phyloP scores from a whole-genome alignment of 2,888 invertebrate species.

The Pollenia labialis region DNA sequence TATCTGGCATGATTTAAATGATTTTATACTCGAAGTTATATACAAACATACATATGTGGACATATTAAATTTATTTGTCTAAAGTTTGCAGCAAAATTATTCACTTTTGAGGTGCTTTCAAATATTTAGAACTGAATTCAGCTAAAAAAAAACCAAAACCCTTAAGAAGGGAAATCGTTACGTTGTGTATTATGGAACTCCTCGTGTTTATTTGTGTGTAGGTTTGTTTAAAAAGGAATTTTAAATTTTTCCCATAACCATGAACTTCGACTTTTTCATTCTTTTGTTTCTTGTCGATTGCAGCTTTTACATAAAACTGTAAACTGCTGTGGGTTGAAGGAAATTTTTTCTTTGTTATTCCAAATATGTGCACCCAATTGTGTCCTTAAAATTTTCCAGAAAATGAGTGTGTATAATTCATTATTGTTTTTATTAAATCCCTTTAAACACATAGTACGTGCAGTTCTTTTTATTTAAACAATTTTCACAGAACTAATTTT shows the following conservation, averaged over 20 bases:
- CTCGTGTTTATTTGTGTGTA: background rate
- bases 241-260: background rate
- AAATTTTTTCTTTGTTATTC: background rate
- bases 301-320: background rate
- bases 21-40: too few relatives aligned
- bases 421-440: conserved; percentile 17
- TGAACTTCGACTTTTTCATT: background rate
- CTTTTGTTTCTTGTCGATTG: background rate
- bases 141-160: too few relatives aligned
- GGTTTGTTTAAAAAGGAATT: background rate
- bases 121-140: too few relatives aligned
- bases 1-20: too few relatives aligned
- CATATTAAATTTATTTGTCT: too few relatives aligned
- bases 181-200: too few relatives aligned
- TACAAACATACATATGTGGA: too few relatives aligned
- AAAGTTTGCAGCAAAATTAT: too few relatives aligned
- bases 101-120: too few relatives aligned
- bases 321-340: background rate
- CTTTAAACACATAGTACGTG: conserved; percentile 38
- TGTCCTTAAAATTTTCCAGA: conserved; percentile 2
- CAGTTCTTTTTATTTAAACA: background rate
- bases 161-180: too few relatives aligned
- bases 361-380: background rate
- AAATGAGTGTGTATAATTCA: background rate
- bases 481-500: conserved; percentile 21